Conservation (phyloP, 2,113 vertebrate species). For the Phaethon lepturus region DNA sequence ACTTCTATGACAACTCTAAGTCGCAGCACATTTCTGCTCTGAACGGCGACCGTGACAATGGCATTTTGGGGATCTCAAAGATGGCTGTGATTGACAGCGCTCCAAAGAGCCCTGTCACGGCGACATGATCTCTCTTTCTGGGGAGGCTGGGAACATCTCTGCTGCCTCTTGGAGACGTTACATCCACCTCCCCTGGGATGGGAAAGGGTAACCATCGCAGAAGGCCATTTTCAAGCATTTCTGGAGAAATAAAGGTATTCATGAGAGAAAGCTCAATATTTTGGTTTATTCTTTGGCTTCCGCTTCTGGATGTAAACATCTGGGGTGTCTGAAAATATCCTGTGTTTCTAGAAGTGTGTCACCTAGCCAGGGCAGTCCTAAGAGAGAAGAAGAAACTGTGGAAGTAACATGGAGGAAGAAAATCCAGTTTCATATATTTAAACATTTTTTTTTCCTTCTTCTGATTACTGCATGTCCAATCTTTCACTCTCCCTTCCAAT, state of each 20-base stretch:
- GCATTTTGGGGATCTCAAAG: neutral
- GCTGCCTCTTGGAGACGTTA: neutral
- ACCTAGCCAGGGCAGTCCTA: neutral
- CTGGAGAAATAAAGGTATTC: neutral
- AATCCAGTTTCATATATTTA: neutral
- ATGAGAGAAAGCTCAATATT: neutral
- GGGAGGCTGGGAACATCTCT: neutral
- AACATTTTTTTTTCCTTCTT: neutral
- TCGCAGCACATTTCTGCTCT: neutral
- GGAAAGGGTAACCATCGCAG: neutral
- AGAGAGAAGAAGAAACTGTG: neutral
- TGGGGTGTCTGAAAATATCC: neutral
- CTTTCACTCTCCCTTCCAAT: neutral
- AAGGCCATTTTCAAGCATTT: neutral
- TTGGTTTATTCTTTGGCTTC: neutral
- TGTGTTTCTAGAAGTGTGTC: neutral
- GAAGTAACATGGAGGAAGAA: neutral
- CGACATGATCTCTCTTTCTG: neutral
- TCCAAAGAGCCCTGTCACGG: neutral
- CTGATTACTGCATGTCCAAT: neutral
- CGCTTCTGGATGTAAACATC: neutral
- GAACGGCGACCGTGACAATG: fast-evolving
- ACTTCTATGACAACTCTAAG: neutral
- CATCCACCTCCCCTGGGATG: neutral
- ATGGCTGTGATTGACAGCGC: neutral